Base-by-base conservation (phyloP, 2,113 vertebrate genomes). In the Alexandromys fortis region DNA sequence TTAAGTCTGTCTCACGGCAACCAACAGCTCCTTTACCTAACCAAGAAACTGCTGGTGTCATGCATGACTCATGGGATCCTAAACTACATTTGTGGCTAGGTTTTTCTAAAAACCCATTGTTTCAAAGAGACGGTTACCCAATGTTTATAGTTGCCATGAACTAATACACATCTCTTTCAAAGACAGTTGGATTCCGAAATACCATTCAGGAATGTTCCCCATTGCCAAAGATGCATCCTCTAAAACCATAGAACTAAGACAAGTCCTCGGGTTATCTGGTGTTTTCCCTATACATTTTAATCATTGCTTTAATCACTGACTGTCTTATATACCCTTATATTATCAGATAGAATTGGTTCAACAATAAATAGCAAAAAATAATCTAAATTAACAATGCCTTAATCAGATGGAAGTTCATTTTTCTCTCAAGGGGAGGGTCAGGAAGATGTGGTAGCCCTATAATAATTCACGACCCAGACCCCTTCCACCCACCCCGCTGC, bases 91-190 rank as follows among this genome's bases (percentile, higher is more conserved):
- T 67, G 30, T 85, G 35, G 55, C 70, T 96, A 47, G 42, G 45
- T 58, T 58, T 83, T 35, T 93, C 78, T 85, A 82, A 92, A 96
- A 1, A 5, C 17, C 7, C 52, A 86, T 88, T 95, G 89, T 93
- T 95, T 96, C 85, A 90, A 94, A 94, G 88, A 95, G 94, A 63
- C 76, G 68, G 35, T 91, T 58, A 76, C 55, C 94, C 49, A 22
- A 33, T 78, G 55, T 87, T 85, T 75, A 78, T 70, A 86, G 67
- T 28, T 92, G 8, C 52, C 77, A 5, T 95, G 55, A 94, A 86
- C 17, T 83, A 38, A 13, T 52, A 49, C 24, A 73, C 7, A 83
- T 86, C 38, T 86, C 86, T 90, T 92, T 90, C 92, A 93, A 77
- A 94, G 76, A 93, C 77, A 93, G 72, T 21, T 95, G 49, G 67